phyloP scores from a whole-genome alignment of 2,797 vertebrate species.

The Mallotus villosus region DNA sequence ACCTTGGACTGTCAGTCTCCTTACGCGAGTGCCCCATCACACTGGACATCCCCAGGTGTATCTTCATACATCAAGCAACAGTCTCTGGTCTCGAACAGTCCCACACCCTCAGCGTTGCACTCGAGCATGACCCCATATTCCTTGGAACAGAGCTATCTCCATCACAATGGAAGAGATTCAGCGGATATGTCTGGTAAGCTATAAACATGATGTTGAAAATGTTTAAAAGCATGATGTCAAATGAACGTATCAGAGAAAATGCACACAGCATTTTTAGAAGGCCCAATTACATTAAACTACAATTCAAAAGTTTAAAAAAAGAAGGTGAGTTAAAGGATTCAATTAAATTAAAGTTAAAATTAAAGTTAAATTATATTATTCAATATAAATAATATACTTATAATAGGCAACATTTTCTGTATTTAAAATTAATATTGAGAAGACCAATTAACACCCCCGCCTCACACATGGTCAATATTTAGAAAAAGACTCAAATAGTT shows the following conservation, averaged over 20 bases:
- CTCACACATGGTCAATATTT: too few species aligned
- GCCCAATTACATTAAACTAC: not conserved
- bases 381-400: too few species aligned
- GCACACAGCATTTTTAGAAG: not conserved
- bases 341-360: not conserved
- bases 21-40: slow-evolving; percentile 82
- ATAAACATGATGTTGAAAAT: not conserved
- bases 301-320: slow-evolving; percentile 12
- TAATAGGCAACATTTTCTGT: too few species aligned
- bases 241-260: not conserved
- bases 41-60: slow-evolving; percentile 86
- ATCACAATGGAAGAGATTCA: slow-evolving; percentile 84
- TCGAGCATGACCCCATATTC: slow-evolving; percentile 85
- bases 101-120: slow-evolving; percentile 79
- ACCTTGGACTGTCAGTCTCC: slow-evolving; percentile 88
- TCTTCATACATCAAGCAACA: slow-evolving; percentile 93
- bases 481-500: too few species aligned
- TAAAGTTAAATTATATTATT: too few species aligned
- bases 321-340: not conserved
- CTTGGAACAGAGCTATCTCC: slow-evolving; percentile 89
- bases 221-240: not conserved
- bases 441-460: too few species aligned
- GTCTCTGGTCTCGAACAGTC: slow-evolving; percentile 76
- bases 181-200: slow-evolving; percentile 86
- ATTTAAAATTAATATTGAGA: too few species aligned